phyloP scores from a whole-genome alignment of 1,140 invertebrate genomes.

The Musca vetustissima region DNA sequence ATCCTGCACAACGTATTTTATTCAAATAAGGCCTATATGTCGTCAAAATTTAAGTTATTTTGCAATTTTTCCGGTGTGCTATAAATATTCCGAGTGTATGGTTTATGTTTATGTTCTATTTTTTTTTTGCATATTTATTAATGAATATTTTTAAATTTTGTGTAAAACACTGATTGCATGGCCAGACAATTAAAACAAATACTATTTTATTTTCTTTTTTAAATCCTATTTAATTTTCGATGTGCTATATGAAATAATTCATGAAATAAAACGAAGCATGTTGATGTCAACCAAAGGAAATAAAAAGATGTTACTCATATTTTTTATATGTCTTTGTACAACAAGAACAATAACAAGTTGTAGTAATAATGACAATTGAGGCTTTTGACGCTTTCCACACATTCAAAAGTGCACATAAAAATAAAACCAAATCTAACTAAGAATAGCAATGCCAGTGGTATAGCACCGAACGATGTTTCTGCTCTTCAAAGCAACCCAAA shows the following conservation, averaged over 20 bases:
- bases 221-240: too few relatives aligned
- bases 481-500: not conserved
- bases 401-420: not conserved
- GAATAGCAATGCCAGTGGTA: slow-evolving; percentile 16
- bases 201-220: not conserved
- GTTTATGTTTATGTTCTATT: slow-evolving; percentile 14
- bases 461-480: slow-evolving; percentile 8
- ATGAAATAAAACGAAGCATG: slow-evolving; percentile 16
- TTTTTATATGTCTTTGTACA: too few relatives aligned
- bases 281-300: not conserved
- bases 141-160: slow-evolving; percentile 2
- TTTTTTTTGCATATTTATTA: not conserved
- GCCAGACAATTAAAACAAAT: not conserved
- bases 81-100: too few relatives aligned
- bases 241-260: too few relatives aligned
- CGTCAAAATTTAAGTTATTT: too few relatives aligned
- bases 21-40: too few relatives aligned
- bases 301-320: not conserved
- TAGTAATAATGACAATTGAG: slow-evolving; percentile 9
- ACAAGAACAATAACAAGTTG: too few relatives aligned
- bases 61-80: too few relatives aligned
- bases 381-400: slow-evolving; percentile 26
- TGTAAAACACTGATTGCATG: not conserved
- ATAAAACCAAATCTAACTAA: slow-evolving; percentile 1
- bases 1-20: too few relatives aligned